These are phyloP conservation scores for Galeopsomyia nigrocyanea DNA, from an alignment of 2,888 invertebrate genomes.

Conservation along the genomic window DNA sequence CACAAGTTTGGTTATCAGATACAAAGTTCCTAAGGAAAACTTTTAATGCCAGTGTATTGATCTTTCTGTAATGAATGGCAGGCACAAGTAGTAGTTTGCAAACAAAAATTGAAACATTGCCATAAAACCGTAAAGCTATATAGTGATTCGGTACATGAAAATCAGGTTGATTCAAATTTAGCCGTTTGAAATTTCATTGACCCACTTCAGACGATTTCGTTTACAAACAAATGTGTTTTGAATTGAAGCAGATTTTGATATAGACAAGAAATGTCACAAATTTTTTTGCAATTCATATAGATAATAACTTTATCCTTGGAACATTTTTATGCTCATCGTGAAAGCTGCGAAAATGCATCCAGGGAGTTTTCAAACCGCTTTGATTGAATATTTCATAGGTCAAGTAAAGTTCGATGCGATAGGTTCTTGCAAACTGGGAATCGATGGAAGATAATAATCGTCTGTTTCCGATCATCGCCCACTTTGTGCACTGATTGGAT, in stretches of 20 bases:
- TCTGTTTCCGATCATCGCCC: conserved; percentile 2
- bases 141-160: background rate
- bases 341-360: background rate
- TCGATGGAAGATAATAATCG: conserved; percentile 2
- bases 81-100: background rate
- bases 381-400: background rate
- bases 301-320: background rate
- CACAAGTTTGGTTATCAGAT: conserved; percentile 31
- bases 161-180: background rate
- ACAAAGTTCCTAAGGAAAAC: conserved; percentile 10
- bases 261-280: background rate
- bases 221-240: background rate
- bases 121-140: background rate
- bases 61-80: background rate
- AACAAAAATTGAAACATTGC: background rate
- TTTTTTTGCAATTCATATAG: background rate
- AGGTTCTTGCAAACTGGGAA: background rate
- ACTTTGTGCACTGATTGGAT: conserved; percentile 1
- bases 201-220: background rate
- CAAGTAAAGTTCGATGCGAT: background rate
- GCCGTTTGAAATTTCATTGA: background rate
- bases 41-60: background rate
- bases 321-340: background rate
- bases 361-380: background rate
- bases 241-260: background rate